Evolutionary conservation across 53 echinoderm and acorn worm species (phyloP).

Genomic region (Patiria pectinifera): DNA sequence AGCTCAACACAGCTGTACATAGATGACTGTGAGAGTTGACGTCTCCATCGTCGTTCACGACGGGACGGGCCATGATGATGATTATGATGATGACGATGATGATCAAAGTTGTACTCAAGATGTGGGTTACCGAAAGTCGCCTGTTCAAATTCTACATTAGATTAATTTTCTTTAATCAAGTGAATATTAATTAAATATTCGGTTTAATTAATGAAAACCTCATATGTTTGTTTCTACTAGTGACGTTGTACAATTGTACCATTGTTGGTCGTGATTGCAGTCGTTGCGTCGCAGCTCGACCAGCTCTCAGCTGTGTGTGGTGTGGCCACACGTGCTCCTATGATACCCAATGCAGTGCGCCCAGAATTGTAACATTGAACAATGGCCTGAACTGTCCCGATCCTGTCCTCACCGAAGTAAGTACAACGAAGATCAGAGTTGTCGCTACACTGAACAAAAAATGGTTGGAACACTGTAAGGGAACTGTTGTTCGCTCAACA

Average conservation of each 20-base stretch:
- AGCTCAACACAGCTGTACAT: not conserved
- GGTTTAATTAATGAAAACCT: too few relatives aligned
- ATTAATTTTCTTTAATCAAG: not conserved
- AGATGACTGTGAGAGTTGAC: not conserved
- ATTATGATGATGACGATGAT: not conserved
- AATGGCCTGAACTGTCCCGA: conserved; percentile 10
- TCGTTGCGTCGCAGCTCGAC: conserved; percentile 63
- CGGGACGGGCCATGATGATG: conserved; percentile 38
- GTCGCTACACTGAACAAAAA: too few relatives aligned
- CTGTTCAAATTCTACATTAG: too few relatives aligned
- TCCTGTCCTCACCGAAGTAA: conserved; percentile 26
- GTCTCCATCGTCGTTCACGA: not conserved
- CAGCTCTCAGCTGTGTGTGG: conserved; percentile 65
- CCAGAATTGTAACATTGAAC: not conserved
- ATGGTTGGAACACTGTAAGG: too few relatives aligned
- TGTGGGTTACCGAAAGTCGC: too few relatives aligned
- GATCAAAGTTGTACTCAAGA: too few relatives aligned
- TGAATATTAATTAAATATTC: too few relatives aligned
- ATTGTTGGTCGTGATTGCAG: conserved; percentile 72
- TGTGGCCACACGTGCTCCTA: conserved; percentile 44
- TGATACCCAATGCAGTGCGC: not conserved
- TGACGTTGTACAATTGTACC: conserved; percentile 73
- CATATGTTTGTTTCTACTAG: conserved; percentile 2
- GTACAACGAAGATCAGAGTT: not conserved
- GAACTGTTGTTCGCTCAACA: too few relatives aligned